Evolutionary conservation across 2,888 invertebrate species (phyloP), one percentile per base, ranked within the genome.

Genomic region (Lepidocyrtinus sp.): DNA sequence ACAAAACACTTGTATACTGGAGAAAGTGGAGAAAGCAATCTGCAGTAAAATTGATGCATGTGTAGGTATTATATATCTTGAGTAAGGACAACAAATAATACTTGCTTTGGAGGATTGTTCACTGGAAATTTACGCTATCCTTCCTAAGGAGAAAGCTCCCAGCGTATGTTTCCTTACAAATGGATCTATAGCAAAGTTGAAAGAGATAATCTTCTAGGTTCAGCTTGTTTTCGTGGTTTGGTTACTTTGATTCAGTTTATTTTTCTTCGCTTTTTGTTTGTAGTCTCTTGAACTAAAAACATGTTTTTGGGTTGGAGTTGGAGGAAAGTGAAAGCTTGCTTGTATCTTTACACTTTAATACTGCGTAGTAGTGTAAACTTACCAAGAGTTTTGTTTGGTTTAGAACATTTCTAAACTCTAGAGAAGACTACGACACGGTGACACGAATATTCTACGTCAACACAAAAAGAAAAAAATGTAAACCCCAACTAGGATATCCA

Each of bases 31-130:
- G 76, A 69, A 76, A 69, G 76, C 76, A 76, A 76, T 76, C 76
- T 64, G 76, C 70, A 76, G 70, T 76, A 76, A 76, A 70, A 70
- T 70, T 76, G 63, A 70, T 76, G 76, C 64, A 76, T 75, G 67
- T 12, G 50, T 25, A 24, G 21, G n/a, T 63, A 63, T 63, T 2
- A 65, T 15, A 67, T 67, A 67, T 45, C 67, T 9, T 26, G 17
- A 3, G 24, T n/a, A 21, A 12, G 5, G 62, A 62, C 62, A 61
- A 71, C 71, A 72, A 72, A 17, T 36, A 63, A 63, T 63, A 63
- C 62, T 71, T 24, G 12, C 5, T 71, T 62, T 27, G 62, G 22
- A 72, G 63, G 17, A 45, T 62, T 72, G 22, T 21, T 21, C 59
- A 17, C 19, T 19, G 36, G 36, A 36, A 36, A 36, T 36, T 36